Base-by-base conservation (phyloP, 1,140 invertebrate species). In the Teleopsis dalmanni region DNA sequence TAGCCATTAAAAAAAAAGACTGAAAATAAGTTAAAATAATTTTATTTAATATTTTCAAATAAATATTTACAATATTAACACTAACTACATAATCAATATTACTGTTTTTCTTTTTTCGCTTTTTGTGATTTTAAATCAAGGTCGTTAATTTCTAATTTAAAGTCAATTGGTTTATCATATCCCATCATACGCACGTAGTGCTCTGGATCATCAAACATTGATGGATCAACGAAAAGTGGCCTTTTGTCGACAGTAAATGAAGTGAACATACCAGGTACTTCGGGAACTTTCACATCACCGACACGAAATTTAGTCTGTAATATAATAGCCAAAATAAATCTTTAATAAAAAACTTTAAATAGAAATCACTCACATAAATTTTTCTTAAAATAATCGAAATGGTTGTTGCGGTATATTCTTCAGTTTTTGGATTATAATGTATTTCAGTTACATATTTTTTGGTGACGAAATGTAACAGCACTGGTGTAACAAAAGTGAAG, bases 141-240 rank as follows among this genome's bases (percentile, higher is more conserved):
- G 10, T 49, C 38, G 11, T 29, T 54, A 0, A 54, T 25, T 26
- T 65, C 59, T 21, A 85, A 56, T 72, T 84, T 82, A 47, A 90
- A 85, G 71, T 94, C 85, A 29, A 93, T 73, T 7, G 90, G 91
- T 69, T 92, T 88, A 60, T 96, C 89, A 66, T 84, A 94, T 3
- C 88, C 89, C 84, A 95, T 90, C 35, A 96, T 80, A 58, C 80
- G 82, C 27, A 78, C 80, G 73, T 88, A 95, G 67, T 92, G 83
- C 47, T 78, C 61, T 0, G 79, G 73, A 54, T 87, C 76, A 7
- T 74, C 65, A 57, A 95, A 94, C 13, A 75, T 62, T 2, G 73
- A 67, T 0, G 80, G 74, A 65, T 90, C 86, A 11, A 95, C 72
- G 61, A 95, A 91, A 0, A 93, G 57, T 2, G 89, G 79, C 10